Base-by-base conservation (phyloP, 2,888 invertebrate species). In the Antitype chi region DNA sequence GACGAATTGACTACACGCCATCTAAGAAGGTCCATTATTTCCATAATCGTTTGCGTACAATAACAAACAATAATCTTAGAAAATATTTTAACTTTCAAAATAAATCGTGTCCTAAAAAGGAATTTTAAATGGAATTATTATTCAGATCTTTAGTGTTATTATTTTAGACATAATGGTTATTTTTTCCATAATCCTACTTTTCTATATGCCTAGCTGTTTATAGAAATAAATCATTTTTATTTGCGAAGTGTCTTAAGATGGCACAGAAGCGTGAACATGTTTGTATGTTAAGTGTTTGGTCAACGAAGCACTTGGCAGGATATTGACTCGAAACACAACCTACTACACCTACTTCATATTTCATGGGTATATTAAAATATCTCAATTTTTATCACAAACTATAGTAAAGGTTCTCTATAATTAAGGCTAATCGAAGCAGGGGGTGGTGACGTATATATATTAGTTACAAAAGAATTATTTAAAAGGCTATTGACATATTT, bases 341-440 rank as follows among this genome's bases (percentile, higher is more conserved):
- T 64, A 59, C 62, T 55, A 70, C 64, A 74, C 38, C 25, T 52
- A 32, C 43, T 47, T 70, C 55, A 66, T 60, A 47, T 53, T 57
- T 70, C 49, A 47, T 64, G 60, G 57, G 47, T 15, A 23, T n/a
- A 55, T 70, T 49, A 17, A 63, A 63, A 68, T 32, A 59, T 70
- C 25, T 13, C 0, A 25, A 25, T 28, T 64, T 55, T 43, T 25
- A 38, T n/a, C 25, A 28, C 20, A 20, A 32, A 17, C 57, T 49
- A 23, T 47, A 63, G 23, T 49, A 47, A 38, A 55, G 38, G 17
- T 20, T 62, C 32, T 63, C 57, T 77, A 64, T 59, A 86, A 94
- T 93, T 93, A 90, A 91, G 93, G 93, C 84, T 93, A 92, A 93
- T 91, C 80, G 87, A 81, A 78, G 70, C 63, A 23, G 20, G 11